Base-by-base conservation (phyloP, 2,113 vertebrate genomes). In the Glaucidium brasilianum region DNA sequence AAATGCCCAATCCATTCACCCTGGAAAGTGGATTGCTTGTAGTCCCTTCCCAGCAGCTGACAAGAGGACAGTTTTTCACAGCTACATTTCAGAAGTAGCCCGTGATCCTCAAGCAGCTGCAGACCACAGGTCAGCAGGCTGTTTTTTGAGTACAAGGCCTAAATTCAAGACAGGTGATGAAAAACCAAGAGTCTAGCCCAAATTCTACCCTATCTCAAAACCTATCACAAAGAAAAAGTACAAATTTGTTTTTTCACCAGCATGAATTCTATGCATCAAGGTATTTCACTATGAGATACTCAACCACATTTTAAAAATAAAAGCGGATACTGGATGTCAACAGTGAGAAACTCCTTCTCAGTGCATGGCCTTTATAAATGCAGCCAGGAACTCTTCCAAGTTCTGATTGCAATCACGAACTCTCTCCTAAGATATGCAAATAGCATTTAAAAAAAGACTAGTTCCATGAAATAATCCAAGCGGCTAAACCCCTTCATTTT, bases 31-130 rank as follows among this genome's bases (percentile, higher is more conserved):
- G 17, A 59, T 30, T 53, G 26, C n/a, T 17, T 62, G 41, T 21
- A 71, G 56, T 18, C 3, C 12, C 59, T 66, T 91, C 35, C 27
- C 68, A 93, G 37, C 66, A 72, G 49, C 43, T 75, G n/a, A 78
- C 66, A 85, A 69, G 5, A 80, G 41, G 45, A 55, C n/a, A 69
- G 63, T 45, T 83, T 69, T 62, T 66, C 62, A 72, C 39, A 76
- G 67, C 20, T 80, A 76, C 23, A 30, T 35, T 75, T 27, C 47
- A 85, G 74, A 62, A 69, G 10, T 2, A 47, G 60, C 15, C 30
- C 2, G 1, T n/a, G 37, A 63, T 41, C 29, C 37, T 32, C 37
- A 34, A 43, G 52, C 1, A 1, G 37, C 56, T 2, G 0, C 32
- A 91, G 47, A 82, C 23, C 74, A 78, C 47, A 81, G 74, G 34